Base-by-base conservation (phyloP, 1,140 invertebrate species). In the Prorops nasuta region DNA sequence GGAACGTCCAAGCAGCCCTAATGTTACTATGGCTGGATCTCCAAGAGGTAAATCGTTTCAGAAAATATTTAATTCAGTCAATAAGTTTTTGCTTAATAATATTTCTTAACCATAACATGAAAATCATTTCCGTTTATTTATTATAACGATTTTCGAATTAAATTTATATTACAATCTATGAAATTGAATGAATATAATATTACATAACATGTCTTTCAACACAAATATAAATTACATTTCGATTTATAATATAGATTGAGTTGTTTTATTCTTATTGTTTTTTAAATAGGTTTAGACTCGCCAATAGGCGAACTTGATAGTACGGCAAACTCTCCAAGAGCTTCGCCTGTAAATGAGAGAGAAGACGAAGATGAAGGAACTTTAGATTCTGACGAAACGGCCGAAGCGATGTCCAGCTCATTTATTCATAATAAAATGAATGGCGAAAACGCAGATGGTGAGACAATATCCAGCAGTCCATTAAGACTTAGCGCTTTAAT, bases 371-470 rank as follows among this genome's bases (percentile, higher is more conserved):
- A 60, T 6, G 59, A 74, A 20, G 70, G 69, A 3, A 72, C 64
- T 1, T 14, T 74, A 16, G 69, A 76, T 45, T 71, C 72, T 0
- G 67, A 76, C 3, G 74, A 75, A 51, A 63, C 63, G 2, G 53
- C 64, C 3, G 67, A 67, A 10, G 61, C 63, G 8, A 74, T 67
- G 28, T 62, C 70, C 0, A 70, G 44, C 2, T 50, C 53, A 15
- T 76, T 75, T 36, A 74, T 74, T 44, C 62, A 67, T 15, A 76
- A 72, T 37, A 63, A 69, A 40, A 67, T 70, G 10, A 58, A 74
- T 18, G 63, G 68, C 7, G 50, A 53, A 8, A 32, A 17, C 34
- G 17, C 42, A 20, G 55, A 49, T 17, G 42, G 56, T 3, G 34
- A 45, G 14, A 32, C 51, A 3, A 28, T 28, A 4, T 22, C 52